These are phyloP conservation scores for Tapirus terrestris DNA, from an alignment of 2,113 vertebrate genomes.

Conservation along the genomic window DNA sequence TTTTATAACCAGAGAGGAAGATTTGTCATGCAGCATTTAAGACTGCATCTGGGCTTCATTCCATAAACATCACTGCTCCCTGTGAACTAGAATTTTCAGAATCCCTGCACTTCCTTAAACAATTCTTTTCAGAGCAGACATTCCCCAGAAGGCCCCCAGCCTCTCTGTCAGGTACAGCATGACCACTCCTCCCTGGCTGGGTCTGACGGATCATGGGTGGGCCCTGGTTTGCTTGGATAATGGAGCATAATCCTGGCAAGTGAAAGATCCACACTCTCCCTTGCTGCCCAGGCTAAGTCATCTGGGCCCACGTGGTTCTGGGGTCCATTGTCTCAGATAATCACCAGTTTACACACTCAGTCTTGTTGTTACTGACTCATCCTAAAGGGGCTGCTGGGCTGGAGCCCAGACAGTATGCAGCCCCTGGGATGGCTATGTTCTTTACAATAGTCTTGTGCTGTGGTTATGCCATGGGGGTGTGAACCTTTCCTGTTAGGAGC, in stretches of 20 bases:
- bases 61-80: neutral
- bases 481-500: neutral
- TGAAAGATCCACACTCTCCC: too few relatives aligned
- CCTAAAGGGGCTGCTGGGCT: neutral
- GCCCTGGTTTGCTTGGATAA: neutral
- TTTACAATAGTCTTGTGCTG: neutral
- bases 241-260: neutral
- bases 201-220: neutral
- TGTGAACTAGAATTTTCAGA: neutral
- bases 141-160: neutral
- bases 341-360: neutral
- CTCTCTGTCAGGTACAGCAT: neutral
- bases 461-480: neutral
- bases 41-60: neutral
- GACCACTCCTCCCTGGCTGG: neutral
- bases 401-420: neutral
- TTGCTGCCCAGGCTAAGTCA: too few relatives aligned
- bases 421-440: neutral
- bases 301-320: neutral
- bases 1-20: neutral
- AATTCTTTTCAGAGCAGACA: neutral
- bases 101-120: neutral
- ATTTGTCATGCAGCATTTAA: neutral
- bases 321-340: neutral
- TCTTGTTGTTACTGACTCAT: neutral